phyloP scores from a whole-genome alignment of 2,888 invertebrate genomes.

The Trichogramma dendrolimi region DNA sequence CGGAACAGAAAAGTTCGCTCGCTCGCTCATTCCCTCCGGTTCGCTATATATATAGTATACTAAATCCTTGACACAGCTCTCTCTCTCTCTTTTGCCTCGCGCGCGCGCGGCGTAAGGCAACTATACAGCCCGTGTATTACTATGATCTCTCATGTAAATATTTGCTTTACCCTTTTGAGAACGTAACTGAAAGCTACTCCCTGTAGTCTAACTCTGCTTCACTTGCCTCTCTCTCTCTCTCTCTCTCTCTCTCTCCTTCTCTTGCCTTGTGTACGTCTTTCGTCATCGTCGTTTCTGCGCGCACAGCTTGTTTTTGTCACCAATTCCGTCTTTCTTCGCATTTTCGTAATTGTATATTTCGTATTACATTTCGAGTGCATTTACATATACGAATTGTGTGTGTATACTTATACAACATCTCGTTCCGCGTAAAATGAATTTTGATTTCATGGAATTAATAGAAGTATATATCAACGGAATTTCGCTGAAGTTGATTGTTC shows the following conservation, averaged over 20 bases:
- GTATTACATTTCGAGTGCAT: too few relatives aligned
- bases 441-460: too few relatives aligned
- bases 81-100: not conserved
- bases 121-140: slow-evolving; percentile 17
- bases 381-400: too few relatives aligned
- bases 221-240: not conserved
- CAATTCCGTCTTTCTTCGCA: too few relatives aligned
- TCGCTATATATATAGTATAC: not conserved
- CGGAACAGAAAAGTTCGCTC: not conserved
- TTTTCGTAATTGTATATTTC: too few relatives aligned
- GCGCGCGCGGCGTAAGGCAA: slow-evolving; percentile 20
- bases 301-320: not conserved
- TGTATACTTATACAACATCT: too few relatives aligned
- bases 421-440: too few relatives aligned
- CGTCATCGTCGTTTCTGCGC: not conserved
- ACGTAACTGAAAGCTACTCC: slow-evolving; percentile 22
- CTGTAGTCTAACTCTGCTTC: too few relatives aligned
- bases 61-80: too few relatives aligned
- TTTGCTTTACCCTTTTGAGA: slow-evolving; percentile 36
- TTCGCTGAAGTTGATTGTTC: too few relatives aligned
- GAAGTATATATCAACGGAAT: too few relatives aligned
- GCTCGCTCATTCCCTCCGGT: not conserved
- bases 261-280: not conserved
- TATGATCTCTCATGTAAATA: slow-evolving; percentile 40
- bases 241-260: slow-evolving; percentile 3